Conservation (phyloP, 2,797 vertebrate species). For the Erpetoichthys calabaricus region DNA sequence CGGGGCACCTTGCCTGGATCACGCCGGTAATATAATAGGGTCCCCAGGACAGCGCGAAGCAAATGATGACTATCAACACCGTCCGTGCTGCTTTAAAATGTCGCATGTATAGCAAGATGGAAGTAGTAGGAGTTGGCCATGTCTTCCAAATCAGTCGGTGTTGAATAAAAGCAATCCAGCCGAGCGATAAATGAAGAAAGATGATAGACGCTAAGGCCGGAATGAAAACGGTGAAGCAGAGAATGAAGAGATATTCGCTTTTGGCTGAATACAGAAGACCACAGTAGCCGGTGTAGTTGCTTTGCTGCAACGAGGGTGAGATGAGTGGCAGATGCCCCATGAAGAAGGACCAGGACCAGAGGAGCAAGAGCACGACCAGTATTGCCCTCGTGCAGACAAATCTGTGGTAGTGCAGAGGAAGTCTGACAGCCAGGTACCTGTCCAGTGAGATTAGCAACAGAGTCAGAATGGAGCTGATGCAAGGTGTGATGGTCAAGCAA, state of each 20-base stretch:
- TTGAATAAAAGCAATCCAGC: slow-evolving; percentile 20
- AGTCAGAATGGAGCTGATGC: slow-evolving; percentile 27
- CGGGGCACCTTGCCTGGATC: slow-evolving; percentile 20
- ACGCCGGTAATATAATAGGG: slow-evolving; percentile 23
- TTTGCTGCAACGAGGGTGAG: slow-evolving; percentile 15
- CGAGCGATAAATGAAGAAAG: slow-evolving; percentile 18
- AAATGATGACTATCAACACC: slow-evolving; percentile 15
- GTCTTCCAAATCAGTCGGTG: slow-evolving; percentile 11
- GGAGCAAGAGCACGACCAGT: slow-evolving; percentile 13
- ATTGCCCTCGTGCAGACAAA: slow-evolving; percentile 18
- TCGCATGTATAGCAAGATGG: background rate
- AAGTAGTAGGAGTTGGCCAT: background rate
- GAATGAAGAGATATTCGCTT: slow-evolving; percentile 21
- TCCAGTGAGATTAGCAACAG: slow-evolving; percentile 28
- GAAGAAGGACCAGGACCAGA: slow-evolving; percentile 24
- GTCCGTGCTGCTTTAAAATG: slow-evolving; percentile 25
- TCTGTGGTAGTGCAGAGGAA: slow-evolving; percentile 21
- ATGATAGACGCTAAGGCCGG: slow-evolving; percentile 19
- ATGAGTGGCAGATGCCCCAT: slow-evolving; percentile 25
- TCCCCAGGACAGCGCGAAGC: slow-evolving; percentile 25
- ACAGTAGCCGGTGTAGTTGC: slow-evolving; percentile 17
- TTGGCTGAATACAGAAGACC: slow-evolving; percentile 21
- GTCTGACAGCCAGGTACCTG: slow-evolving; percentile 24
- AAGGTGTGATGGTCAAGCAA: slow-evolving; percentile 19
- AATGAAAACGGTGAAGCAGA: slow-evolving; percentile 24